Evolutionary conservation across 2,797 vertebrate genomes (phyloP), one percentile per base, ranked within the genome.

Genomic region (Petrocephalus schoutedeni): DNA sequence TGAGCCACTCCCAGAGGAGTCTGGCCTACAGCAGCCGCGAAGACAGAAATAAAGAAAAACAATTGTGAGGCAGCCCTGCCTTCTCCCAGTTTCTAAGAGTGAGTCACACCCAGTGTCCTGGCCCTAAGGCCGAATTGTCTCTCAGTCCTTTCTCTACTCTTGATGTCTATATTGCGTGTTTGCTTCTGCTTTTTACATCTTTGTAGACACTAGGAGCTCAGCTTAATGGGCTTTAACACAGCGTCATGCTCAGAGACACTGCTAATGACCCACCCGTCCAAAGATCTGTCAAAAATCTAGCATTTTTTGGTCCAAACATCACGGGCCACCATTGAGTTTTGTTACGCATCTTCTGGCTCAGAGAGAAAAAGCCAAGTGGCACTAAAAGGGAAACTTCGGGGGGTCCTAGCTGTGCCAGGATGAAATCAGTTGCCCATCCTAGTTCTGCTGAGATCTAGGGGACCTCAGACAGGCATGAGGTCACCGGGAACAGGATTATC

Each of bases 1-100:
- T 87, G 86, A 74, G 64, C 23, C 49, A 28, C 61, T 87, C 86
- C 86, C 86, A 28, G 86, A 32, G 64, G 71, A 58, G 71, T 58
- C 71, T 45, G 74, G 71, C 16, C 23, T 82, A 21, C 53, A 82
- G 23, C 28, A 19, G 23, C 32, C 1, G 3, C 21, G 36, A 74
- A 58, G 28, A 56, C 8, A 21, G 59, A 56, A 56, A 36, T 21
- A 41, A 51, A 74, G 14, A 16, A 54, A 56, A 54, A 49, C 85
- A 45, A 86, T 49, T 16, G 8, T 23, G 9, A 7, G 10, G 4
- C 9, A 5, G 82, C 82, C 82, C 57, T 59, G 36, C 57, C 56
- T 64, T 45, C 53, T 45, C 56, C n/a, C 16, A 36, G 7, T 45
- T 21, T 86, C 36, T 59, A 16, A 10, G 19, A 45, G 16, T 45